Percentiles rank a stretch among this genome's conserved stretches.
Evolutionary conservation across 1,140 invertebrate species (phyloP).

Genomic region (Lordiphosa stackelbergi): DNA sequence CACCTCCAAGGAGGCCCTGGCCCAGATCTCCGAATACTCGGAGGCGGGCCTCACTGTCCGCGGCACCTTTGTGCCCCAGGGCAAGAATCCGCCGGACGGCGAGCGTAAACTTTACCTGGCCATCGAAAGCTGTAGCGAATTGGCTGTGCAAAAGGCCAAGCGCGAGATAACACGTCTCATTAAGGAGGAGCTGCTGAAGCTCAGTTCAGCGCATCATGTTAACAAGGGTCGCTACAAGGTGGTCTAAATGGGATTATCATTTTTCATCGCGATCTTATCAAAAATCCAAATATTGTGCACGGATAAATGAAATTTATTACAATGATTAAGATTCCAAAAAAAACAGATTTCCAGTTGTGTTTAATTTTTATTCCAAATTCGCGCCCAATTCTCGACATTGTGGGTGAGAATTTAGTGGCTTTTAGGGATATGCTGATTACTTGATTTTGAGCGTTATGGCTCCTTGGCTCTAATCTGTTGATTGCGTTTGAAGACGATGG

Average conservation of each 20-base stretch:
- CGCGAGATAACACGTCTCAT: constrained; percentile 98
- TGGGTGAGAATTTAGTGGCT: too few relatives aligned
- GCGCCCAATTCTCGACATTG: too few relatives aligned
- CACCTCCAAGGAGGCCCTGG: constrained; percentile 98
- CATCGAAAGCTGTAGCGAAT: constrained; percentile 98
- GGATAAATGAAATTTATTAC: too few relatives aligned
- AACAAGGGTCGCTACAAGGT: constrained; percentile 98
- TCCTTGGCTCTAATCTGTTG: too few relatives aligned
- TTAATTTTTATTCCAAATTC: too few relatives aligned
- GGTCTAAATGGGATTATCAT: constrained; percentile 80
- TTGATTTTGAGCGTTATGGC: too few relatives aligned
- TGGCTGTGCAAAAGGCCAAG: constrained; percentile 98
- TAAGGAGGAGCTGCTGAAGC: constrained; percentile 96
- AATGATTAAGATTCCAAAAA: too few relatives aligned
- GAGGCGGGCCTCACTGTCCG: constrained; percentile 99
- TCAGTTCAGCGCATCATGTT: constrained; percentile 90
- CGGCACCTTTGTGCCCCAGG: constrained; percentile 95
- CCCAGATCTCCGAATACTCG: constrained; percentile 98
- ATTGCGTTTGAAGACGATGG: too few relatives aligned
- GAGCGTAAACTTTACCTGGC: constrained; percentile 98
- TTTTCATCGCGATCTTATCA: too few relatives aligned
- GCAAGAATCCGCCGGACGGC: constrained; percentile 94
- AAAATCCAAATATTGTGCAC: too few relatives aligned
- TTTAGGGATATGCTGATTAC: too few relatives aligned
- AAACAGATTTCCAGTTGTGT: too few relatives aligned